Evolutionary conservation across 2,888 invertebrate genomes (phyloP).

Genomic region (Hemithea aestivaria): DNA sequence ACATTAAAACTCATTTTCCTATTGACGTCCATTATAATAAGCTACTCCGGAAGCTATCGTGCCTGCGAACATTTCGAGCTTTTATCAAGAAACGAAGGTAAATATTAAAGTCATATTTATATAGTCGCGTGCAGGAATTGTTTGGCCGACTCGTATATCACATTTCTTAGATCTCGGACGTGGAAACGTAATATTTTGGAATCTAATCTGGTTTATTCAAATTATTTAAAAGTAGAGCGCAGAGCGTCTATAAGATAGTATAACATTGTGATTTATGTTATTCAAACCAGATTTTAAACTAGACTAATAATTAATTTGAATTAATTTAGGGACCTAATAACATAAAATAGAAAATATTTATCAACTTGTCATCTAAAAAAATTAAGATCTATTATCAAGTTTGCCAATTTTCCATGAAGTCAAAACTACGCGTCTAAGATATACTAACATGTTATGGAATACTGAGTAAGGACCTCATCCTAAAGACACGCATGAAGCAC

Average conservation of each 20-base stretch:
- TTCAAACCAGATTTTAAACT: too few species aligned
- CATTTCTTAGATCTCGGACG: slow-evolving; percentile 15
- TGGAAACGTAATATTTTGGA: slow-evolving; percentile 11
- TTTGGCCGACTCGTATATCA: slow-evolving; percentile 20
- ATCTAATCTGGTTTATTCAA: background rate
- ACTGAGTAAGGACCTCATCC: slow-evolving; percentile 1
- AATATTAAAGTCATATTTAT: slow-evolving; percentile 20
- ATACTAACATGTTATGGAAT: too few species aligned
- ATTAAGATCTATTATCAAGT: too few species aligned
- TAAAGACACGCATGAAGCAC: slow-evolving; percentile 7
- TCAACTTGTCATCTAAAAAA: too few species aligned
- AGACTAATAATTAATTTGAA: too few species aligned
- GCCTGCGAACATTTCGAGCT: slow-evolving; percentile 43
- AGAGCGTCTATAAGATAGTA: too few species aligned
- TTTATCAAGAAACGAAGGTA: slow-evolving; percentile 39
- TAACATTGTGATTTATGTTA: too few species aligned
- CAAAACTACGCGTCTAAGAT: too few species aligned
- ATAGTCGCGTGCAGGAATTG: slow-evolving; percentile 26
- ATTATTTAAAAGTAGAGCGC: slow-evolving; percentile 1
- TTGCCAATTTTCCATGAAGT: too few species aligned
- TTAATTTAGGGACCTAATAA: too few species aligned
- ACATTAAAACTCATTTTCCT: slow-evolving; percentile 31
- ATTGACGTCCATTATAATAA: slow-evolving; percentile 13
- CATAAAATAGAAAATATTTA: too few species aligned
- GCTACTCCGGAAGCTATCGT: slow-evolving; percentile 45